Percentiles rank a stretch among this genome's conserved stretches.
Evolutionary conservation across 1,140 invertebrate genomes (phyloP).

Genomic region (Trinorchestia longiramus): DNA sequence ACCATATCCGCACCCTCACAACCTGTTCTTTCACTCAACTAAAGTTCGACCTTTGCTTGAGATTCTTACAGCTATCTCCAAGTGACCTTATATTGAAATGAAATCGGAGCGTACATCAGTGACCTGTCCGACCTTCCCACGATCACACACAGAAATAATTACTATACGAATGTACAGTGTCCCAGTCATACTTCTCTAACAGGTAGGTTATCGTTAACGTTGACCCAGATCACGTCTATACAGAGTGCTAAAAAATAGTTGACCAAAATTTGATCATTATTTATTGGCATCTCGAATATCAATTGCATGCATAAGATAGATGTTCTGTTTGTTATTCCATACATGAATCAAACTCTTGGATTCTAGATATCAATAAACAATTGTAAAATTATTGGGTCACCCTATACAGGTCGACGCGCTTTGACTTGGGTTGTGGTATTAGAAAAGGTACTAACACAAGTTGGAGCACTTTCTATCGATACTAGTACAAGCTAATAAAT

Average conservation of each 20-base stretch:
- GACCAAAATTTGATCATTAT: no score
- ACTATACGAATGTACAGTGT: background rate
- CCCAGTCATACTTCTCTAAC: background rate
- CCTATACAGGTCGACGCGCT: background rate
- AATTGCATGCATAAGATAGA: no score
- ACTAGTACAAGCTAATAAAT: no score
- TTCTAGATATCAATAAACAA: no score
- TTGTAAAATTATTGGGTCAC: no score
- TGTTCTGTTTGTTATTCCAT: no score
- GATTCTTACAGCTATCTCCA: background rate
- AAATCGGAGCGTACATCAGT: conserved; percentile 22
- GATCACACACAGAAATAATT: background rate
- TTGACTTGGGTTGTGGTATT: background rate
- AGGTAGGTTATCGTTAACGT: background rate
- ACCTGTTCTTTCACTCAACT: background rate
- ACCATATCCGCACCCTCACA: background rate
- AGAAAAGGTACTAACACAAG: no score
- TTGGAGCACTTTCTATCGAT: no score
- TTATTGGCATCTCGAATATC: no score
- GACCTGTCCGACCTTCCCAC: conserved; percentile 40
- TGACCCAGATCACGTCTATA: background rate
- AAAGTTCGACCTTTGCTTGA: background rate
- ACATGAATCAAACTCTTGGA: no score
- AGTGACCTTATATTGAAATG: conserved; percentile 1
- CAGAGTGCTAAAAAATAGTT: background rate